Evolutionary conservation across 2,888 invertebrate species (phyloP), one percentile per base, ranked within the genome.

Genomic region (Drosophila neotestacea): DNA sequence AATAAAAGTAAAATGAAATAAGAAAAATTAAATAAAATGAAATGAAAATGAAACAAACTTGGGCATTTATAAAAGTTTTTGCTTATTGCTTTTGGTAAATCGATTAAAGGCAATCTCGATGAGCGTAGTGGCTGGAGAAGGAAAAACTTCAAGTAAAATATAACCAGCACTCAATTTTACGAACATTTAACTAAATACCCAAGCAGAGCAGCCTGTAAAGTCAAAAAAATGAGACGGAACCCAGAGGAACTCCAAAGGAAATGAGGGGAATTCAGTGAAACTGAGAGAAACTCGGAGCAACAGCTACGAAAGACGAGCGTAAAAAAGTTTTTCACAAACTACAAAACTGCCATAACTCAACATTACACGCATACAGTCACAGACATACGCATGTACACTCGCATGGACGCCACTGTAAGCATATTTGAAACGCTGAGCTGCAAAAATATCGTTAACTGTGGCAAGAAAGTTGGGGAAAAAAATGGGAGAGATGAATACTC

Each of bases 311-410:
- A 68, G 61, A 70, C 39, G 80, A 85, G 72, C 74, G 67, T 79
- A 72, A 85, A 84, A 70, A 70, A 81, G 82, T 81, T 81, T 75
- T 70, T 62, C 72, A 55, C 77, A 84, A 85, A 85, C 85, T 85
- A 86, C 87, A 87, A 86, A 85, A 86, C 79, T 85, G 76, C 87
- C 85, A 85, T 85, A 86, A 88, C 76, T 85, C 88, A 85, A 81
- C 81, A 88, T 88, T 85, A 85, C 85, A 76, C 83, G 76, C 74
- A 51, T 64, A 72, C 62, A 54, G 28, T 27, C 47, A 50, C 44
- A 62, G 32, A 71, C n/a, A 70, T 42, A 67, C 13, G 41, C 44
- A 38, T 39, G 36, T 46, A 60, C 38, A 32, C 28, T 39, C 32
- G 39, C 46, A 63, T 28, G 63, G 50, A 50, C 36, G 46, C 46